Evolutionary conservation across 2,888 invertebrate species (phyloP).

Genomic region (Drosophila cognata): DNA sequence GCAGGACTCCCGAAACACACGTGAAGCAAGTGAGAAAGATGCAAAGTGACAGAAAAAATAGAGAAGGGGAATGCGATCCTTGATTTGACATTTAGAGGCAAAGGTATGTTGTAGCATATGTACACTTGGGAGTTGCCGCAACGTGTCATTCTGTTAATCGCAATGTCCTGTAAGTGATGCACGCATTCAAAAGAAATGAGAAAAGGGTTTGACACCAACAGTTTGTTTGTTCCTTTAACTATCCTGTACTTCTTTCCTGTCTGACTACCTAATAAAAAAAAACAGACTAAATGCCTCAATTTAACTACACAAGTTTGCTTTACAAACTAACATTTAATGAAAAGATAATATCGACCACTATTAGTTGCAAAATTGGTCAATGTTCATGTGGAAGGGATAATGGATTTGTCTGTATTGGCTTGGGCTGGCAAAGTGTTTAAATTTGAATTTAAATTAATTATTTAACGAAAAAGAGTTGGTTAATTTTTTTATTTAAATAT

Average conservation of each 20-base stretch:
- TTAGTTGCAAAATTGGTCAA: conserved; percentile 5
- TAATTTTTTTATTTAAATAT: neutral
- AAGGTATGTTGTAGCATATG: conserved; percentile 6
- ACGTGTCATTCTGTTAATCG: neutral
- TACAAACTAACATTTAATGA: neutral
- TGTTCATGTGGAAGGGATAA: neutral
- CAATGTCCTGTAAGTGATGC: neutral
- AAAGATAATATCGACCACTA: conserved; percentile 3
- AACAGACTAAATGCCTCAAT: conserved; percentile 1
- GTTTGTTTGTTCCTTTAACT: neutral
- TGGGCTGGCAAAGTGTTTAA: too few species aligned
- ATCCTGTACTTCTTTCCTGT: too few species aligned
- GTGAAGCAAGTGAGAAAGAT: neutral
- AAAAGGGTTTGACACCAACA: neutral
- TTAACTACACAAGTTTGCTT: conserved; percentile 8
- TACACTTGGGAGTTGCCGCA: neutral
- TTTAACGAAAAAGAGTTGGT: neutral
- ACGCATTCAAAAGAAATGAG: neutral
- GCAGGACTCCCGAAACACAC: conserved; percentile 54
- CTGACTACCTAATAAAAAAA: neutral
- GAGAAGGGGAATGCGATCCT: conserved; percentile 20
- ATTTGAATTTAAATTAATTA: neutral
- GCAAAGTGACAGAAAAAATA: neutral
- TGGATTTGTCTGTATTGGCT: neutral
- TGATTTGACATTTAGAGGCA: conserved; percentile 34